Base-by-base conservation (phyloP, 2,797 vertebrate species). In the Manis crassicaudata region DNA sequence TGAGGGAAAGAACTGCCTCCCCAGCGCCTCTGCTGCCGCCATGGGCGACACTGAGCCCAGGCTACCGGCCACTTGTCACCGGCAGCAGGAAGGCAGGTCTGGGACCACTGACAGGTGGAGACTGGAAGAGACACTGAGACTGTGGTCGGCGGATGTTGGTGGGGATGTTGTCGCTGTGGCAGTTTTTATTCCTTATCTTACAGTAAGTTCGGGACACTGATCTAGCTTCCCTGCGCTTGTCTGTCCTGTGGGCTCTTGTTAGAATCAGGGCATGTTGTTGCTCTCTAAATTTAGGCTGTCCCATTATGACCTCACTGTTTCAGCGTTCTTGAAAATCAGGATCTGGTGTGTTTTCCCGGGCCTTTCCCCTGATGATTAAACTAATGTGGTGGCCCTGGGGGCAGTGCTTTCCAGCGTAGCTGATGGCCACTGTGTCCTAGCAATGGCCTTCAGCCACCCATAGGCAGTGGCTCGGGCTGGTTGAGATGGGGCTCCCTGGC, bases 1-100 rank as follows among this genome's bases (percentile, higher is more conserved):
- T 0, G 12, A 65, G 35, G 67, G 85, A 35, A 14, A 46, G 58
- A 40, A 7, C 56, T n/a, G 32, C 21, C 29, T 20, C 6, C 7
- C 8, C 2, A 0, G 6, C 1, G n/a, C 1, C 20, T 6, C 40
- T 1, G 50, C 25, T 6, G 58, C 50, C 16, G n/a, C 43, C 50
- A 13, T 3, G 4, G 1, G 25, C 18, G 46, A 21, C 0, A 23
- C 75, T 0, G 18, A 11, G 1, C 4, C 0, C 25, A 0, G 1
- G 32, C 1, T 75, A 67, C 37, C 11, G 37, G 54, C 58, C 16
- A 0, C 4, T 14, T 0, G 1, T n/a, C 23, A 7, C 43, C 35
- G 1, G 32, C 56, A 7, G 52, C 72, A 77, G 37, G 35, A 1
- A 11, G 76, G 77, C 29, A 0, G 3, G 68, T 37, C 68, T 12